These are phyloP conservation scores for Pecten maximus DNA, from an alignment of 2,888 invertebrate genomes.

Conservation along the genomic window DNA sequence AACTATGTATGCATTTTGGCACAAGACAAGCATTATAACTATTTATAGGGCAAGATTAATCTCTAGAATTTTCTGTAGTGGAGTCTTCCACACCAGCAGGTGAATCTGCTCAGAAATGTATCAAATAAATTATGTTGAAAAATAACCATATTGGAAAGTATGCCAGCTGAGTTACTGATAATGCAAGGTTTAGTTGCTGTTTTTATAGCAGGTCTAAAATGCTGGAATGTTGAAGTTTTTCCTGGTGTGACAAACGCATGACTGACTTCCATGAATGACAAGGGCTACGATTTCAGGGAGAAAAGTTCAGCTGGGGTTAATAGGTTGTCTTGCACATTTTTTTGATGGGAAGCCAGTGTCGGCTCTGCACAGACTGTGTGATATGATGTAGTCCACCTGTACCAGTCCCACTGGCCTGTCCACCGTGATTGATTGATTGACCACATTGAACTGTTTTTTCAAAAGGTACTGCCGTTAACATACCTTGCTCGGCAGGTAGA, in stretches of 20 bases:
- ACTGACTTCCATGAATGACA: background rate
- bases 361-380: background rate
- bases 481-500: background rate
- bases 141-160: background rate
- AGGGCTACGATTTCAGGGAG: background rate
- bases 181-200: background rate
- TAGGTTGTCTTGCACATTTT: constrained; percentile 28
- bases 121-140: background rate
- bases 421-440: background rate
- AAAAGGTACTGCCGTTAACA: background rate
- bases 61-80: background rate
- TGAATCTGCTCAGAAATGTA: background rate
- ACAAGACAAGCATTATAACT: constrained; percentile 13
- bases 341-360: background rate
- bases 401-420: background rate
- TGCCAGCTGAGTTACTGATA: background rate
- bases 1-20: background rate
- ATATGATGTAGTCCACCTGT: background rate
- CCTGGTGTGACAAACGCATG: constrained; percentile 28
- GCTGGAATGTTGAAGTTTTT: background rate
- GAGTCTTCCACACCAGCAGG: background rate
- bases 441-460: constrained; percentile 6
- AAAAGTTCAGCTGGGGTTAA: constrained; percentile 1
- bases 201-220: background rate
- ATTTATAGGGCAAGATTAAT: constrained; percentile 22